Evolutionary conservation across 2,797 vertebrate genomes (phyloP), one percentile per base, ranked within the genome.

Genomic region (Babyrousa celebensis): DNA sequence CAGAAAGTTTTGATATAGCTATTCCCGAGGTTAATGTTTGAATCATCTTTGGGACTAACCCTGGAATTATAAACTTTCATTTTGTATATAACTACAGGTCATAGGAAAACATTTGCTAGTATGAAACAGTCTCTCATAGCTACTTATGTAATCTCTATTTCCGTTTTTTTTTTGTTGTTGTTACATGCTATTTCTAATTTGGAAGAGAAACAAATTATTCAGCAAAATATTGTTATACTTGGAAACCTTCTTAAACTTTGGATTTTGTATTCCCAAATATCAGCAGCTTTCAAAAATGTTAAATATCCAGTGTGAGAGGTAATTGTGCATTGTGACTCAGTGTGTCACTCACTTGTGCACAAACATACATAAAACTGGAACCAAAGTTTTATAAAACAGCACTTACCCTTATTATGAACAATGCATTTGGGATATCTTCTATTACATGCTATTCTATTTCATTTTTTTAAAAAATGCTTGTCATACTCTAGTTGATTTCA

Each of bases 401-500:
- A 80, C 17, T 89, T 79, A 68, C 1, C 7, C 3, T 67, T 74
- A 27, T 40, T 63, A 36, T 29, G 12, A 62, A 14, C n/a, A 43
- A 16, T 5, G 21, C 21, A 62, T 80, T 80, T 32, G 11, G 67
- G 12, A 58, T 68, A 32, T 93, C 78, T 70, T 88, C 27, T 89
- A 60, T 88, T 91, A 85, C 72, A 29, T 20, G 6, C 17, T 74
- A 54, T 74, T 86, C 20, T 65, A 58, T 62, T 85, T 82, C 15
- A 48, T 36, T 77, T 25, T 71, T 70, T 75, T 23, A 1, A 5
- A 63, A 89, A 91, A 63, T 82, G n/a, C 5, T 79, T 65, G 0
- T 75, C n/a, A 36, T 71, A 79, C 17, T 68, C 82, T 92, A 95
- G 36, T 89, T 91, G 52, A 71, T 78, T 91, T 93, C 4, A 58